Evolutionary conservation across 2,113 vertebrate genomes (phyloP), one percentile per base, ranked within the genome.

Genomic region (Meleagris gallopavo): DNA sequence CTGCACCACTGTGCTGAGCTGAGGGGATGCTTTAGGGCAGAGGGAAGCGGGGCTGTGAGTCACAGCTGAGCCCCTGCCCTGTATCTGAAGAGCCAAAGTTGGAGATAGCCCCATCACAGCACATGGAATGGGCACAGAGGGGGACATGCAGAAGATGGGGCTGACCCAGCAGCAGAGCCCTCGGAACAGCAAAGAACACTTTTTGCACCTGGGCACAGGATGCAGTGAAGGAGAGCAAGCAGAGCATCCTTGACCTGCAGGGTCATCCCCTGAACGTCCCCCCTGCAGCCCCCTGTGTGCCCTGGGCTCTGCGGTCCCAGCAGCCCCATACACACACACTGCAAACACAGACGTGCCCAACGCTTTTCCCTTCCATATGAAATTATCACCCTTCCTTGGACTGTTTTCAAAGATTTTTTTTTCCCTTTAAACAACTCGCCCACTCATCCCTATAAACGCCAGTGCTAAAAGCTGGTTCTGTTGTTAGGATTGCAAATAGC

Each of bases 381-480:
- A 91, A 79, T 84, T 72, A 87, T 92, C 91, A 69, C 89, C 91
- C 70, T 84, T 24, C 13, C 94, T 96, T 96, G 94, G 96, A 92
- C 93, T 61, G 62, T 84, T 95, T 91, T 94, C 94, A 95, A 93
- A 69, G 66, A 61, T 10, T 30, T 48, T 54, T 57, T 76, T 62
- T 22, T 9, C 17, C 81, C 86, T 94, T 96, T 81, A 96, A 94
- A 96, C 91, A 96, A 93, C 85, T 95, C 90, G 76, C 95, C 96
- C 91, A 96, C 95, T 91, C 96, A 84, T 81, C 92, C 95, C 91
- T 83, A 86, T 83, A 84, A 88, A 94, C 90, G 62, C 96, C 6
- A 2, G 85, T 75, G 93, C 90, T 94, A 90, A 95, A 94, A 97
- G 95, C 96, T 73, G 92, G 76, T 48, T 94, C 95, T 93, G 94